Evolutionary conservation across 2,888 invertebrate genomes (phyloP).

Genomic region (Hyppa rectilinea): DNA sequence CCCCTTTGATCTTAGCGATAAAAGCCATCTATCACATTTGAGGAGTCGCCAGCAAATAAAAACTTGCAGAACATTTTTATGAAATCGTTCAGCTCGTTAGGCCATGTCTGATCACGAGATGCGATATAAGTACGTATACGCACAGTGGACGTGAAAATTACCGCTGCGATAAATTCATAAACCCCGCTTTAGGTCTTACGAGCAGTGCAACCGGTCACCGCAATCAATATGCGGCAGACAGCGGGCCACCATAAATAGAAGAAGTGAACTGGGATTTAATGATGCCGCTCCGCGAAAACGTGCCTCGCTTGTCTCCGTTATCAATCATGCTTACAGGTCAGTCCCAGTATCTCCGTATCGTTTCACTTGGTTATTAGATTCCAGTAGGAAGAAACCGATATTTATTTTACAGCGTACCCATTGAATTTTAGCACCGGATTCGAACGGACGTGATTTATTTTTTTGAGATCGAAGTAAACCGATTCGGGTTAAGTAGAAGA

Average conservation of each 20-base stretch:
- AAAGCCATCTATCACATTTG: slow-evolving; percentile 47
- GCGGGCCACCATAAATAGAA: slow-evolving; percentile 86
- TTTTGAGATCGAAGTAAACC: slow-evolving; percentile 66
- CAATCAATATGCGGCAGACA: slow-evolving; percentile 86
- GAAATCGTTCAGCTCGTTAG: slow-evolving; percentile 79
- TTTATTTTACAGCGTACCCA: slow-evolving; percentile 70
- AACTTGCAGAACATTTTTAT: slow-evolving; percentile 72
- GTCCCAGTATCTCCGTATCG: slow-evolving; percentile 69
- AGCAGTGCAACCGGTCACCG: slow-evolving; percentile 76
- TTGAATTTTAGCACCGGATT: slow-evolving; percentile 73
- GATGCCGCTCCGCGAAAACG: slow-evolving; percentile 81
- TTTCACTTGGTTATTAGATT: slow-evolving; percentile 78
- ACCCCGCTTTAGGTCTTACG: slow-evolving; percentile 67
- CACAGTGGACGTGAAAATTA: slow-evolving; percentile 77
- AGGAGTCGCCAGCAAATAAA: slow-evolving; percentile 62
- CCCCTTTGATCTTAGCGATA: slow-evolving; percentile 45
- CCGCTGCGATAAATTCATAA: slow-evolving; percentile 74
- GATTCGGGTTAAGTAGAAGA: slow-evolving; percentile 51
- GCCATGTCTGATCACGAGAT: slow-evolving; percentile 73
- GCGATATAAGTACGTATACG: slow-evolving; percentile 58
- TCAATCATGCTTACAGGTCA: slow-evolving; percentile 81
- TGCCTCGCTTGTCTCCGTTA: slow-evolving; percentile 79
- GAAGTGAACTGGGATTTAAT: slow-evolving; percentile 81
- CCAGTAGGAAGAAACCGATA: slow-evolving; percentile 66
- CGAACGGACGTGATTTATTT: slow-evolving; percentile 62